A percentile compares a stretch with the other conserved stretches of the same genome.
These are phyloP conservation scores for Hylaeus volcanicus DNA, from an alignment of 1,140 invertebrate species.

Conservation along the genomic window DNA sequence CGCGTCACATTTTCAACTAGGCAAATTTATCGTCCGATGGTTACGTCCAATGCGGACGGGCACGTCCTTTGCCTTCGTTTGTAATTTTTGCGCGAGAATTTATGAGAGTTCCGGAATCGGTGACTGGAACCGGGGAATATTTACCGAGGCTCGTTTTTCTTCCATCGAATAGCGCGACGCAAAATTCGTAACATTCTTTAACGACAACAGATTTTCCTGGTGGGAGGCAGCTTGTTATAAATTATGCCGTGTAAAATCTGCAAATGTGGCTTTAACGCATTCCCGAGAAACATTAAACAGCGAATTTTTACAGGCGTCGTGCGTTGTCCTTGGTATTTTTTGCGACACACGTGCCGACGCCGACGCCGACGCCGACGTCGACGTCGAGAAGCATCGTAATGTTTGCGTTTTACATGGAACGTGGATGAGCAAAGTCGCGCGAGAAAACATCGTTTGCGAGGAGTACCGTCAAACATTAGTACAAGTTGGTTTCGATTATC, in stretches of 20 bases:
- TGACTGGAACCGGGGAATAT: neutral
- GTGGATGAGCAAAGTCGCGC: neutral
- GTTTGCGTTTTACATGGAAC: conserved; percentile 4
- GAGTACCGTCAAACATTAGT: too few relatives aligned
- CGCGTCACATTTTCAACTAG: conserved; percentile 26
- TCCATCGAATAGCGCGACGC: neutral
- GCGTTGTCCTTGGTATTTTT: conserved; percentile 10
- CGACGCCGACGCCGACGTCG: neutral
- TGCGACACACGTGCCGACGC: neutral
- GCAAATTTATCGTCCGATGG: conserved; percentile 33
- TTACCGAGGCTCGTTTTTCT: conserved; percentile 13
- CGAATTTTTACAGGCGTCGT: conserved; percentile 32
- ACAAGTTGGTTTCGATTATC: neutral
- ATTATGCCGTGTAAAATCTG: neutral
- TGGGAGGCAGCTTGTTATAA: too few relatives aligned
- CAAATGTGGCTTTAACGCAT: conserved; percentile 12
- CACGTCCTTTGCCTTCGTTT: conserved; percentile 32
- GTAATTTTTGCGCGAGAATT: conserved; percentile 36
- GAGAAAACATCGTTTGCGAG: neutral
- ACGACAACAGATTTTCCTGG: too few relatives aligned
- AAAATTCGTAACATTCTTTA: too few relatives aligned
- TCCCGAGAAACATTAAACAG: conserved; percentile 32
- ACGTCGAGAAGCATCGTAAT: conserved; percentile 2
- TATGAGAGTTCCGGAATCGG: neutral
- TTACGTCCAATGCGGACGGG: neutral